phyloP scores from a whole-genome alignment of 2,113 vertebrate genomes.

The Catharus bicknelli region DNA sequence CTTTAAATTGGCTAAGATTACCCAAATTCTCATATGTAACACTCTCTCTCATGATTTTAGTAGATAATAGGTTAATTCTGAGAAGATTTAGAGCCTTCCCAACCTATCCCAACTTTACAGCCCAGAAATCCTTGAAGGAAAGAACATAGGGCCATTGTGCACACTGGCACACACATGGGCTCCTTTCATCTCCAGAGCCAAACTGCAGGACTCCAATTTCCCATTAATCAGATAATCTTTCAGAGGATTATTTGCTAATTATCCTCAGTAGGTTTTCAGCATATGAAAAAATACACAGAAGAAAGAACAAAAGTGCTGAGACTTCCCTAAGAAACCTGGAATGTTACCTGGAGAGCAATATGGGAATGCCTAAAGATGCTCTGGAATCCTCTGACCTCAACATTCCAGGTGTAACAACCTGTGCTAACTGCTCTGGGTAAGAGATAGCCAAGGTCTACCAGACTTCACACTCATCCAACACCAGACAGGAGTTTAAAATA shows the following conservation, averaged over 20 bases:
- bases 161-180: background rate
- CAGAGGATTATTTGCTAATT: conserved; percentile 17
- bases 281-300: background rate
- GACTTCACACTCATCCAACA: background rate
- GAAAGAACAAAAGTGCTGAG: background rate
- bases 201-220: background rate
- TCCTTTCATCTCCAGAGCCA: conserved; percentile 20
- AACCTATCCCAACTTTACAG: background rate
- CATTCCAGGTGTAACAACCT: background rate
- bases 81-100: background rate
- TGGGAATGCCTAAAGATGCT: background rate
- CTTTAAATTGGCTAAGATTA: background rate
- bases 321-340: background rate
- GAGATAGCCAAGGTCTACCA: background rate
- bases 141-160: background rate
- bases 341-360: background rate
- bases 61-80: background rate
- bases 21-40: background rate
- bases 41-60: background rate
- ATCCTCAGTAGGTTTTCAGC: conserved; percentile 3
- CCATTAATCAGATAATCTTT: conserved; percentile 36
- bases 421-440: background rate
- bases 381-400: background rate
- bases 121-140: background rate
- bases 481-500: background rate